Evolutionary conservation across 1,140 invertebrate genomes (phyloP).

Genomic region (Drosophila willistoni): DNA sequence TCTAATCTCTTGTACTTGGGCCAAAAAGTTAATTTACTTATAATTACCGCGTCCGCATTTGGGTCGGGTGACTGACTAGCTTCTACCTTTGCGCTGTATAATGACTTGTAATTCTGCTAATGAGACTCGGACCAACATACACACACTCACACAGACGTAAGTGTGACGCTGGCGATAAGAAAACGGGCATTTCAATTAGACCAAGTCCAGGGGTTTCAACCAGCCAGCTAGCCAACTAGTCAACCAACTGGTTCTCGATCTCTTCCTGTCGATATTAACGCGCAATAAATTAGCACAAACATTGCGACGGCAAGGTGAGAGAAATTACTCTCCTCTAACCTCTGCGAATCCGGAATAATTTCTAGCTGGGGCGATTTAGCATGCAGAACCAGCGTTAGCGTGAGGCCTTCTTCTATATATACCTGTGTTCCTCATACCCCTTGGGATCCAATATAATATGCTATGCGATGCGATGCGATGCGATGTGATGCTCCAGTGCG

Average conservation of each 20-base stretch:
- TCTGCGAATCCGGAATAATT: constrained; percentile 26
- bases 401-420: constrained; percentile 28
- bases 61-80: constrained; percentile 20
- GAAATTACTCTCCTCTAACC: constrained; percentile 40
- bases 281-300: constrained; percentile 81
- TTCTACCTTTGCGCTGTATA: constrained; percentile 49
- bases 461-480: constrained; percentile 35
- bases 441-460: constrained; percentile 31
- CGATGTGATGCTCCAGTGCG: constrained; percentile 32
- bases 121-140: constrained; percentile 47
- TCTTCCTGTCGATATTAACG: constrained; percentile 80
- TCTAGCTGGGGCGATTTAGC: constrained; percentile 43
- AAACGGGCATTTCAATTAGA: constrained; percentile 70
- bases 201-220: not conserved
- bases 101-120: constrained; percentile 83
- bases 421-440: not conserved
- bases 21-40: constrained; percentile 83
- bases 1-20: constrained; percentile 61
- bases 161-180: constrained; percentile 72
- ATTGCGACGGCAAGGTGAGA: constrained; percentile 60
- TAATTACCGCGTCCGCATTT: constrained; percentile 69
- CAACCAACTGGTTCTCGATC: constrained; percentile 36
- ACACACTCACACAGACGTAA: constrained; percentile 52
- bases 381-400: constrained; percentile 60
- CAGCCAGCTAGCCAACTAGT: not conserved